A percentile compares a stretch with the other conserved stretches of the same genome.
Conservation (phyloP, 1,140 invertebrate species). For the Manduca sexta region DNA sequence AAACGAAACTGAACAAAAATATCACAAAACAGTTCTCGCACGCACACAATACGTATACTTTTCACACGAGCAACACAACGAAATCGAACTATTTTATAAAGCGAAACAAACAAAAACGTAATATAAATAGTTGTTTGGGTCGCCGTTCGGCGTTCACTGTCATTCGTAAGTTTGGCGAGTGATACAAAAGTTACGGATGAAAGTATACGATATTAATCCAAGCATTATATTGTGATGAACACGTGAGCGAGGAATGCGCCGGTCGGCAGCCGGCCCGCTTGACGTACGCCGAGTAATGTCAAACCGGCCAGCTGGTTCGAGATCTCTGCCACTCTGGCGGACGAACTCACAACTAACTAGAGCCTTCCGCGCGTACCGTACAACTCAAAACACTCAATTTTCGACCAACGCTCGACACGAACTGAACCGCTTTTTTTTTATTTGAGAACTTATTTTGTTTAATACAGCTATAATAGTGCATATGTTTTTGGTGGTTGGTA, state of each 20-base stretch:
- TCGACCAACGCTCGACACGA: no score
- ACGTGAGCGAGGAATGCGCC: conserved; percentile 45
- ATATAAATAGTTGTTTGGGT: conserved; percentile 14
- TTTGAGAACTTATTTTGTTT: no score
- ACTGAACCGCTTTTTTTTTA: no score
- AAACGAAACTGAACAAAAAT: conserved; percentile 47
- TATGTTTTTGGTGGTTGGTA: no score
- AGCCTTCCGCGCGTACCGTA: neutral
- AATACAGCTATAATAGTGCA: no score
- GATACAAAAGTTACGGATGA: conserved; percentile 49
- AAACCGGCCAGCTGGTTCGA: conserved; percentile 62
- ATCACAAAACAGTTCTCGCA: conserved; percentile 47
- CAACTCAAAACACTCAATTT: no score
- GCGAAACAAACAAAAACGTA: conserved; percentile 34
- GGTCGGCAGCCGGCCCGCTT: conserved; percentile 36
- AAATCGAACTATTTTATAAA: conserved; percentile 34
- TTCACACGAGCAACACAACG: conserved; percentile 48
- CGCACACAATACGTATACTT: conserved; percentile 52
- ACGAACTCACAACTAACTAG: conserved; percentile 56
- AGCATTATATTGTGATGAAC: conserved; percentile 30
- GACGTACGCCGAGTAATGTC: conserved; percentile 58
- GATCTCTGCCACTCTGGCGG: conserved; percentile 56
- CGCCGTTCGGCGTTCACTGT: conserved; percentile 18
- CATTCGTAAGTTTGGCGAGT: conserved; percentile 37
- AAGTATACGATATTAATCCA: conserved; percentile 46